A percentile compares a stretch with the other conserved stretches of the same genome.
Evolutionary conservation across 2,797 vertebrate genomes (phyloP).

Genomic region (Arremon brunneinucha): DNA sequence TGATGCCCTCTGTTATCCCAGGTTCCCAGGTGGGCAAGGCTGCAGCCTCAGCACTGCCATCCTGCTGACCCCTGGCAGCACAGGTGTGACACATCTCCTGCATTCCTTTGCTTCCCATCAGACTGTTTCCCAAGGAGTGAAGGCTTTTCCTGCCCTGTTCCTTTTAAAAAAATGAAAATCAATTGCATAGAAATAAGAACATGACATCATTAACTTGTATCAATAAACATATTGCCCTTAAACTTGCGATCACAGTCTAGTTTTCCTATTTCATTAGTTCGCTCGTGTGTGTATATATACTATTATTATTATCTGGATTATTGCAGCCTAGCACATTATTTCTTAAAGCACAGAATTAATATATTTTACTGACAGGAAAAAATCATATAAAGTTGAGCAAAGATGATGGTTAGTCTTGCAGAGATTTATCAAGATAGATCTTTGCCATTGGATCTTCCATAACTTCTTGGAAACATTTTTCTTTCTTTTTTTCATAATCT

Average conservation of each 20-base stretch:
- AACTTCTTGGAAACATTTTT: background rate
- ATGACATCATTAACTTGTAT: background rate
- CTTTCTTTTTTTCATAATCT: background rate
- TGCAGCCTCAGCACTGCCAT: background rate
- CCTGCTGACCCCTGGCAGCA: background rate
- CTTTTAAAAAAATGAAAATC: background rate
- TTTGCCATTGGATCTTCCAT: background rate
- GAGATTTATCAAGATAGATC: background rate
- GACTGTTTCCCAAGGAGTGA: background rate
- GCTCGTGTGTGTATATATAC: background rate
- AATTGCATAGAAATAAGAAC: background rate
- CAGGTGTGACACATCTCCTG: background rate
- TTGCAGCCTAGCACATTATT: background rate
- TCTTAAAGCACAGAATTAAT: background rate
- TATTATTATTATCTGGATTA: background rate
- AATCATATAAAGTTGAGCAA: background rate
- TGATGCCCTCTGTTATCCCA: rapidly evolving
- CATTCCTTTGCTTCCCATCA: rapidly evolving
- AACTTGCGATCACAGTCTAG: background rate
- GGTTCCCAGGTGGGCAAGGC: background rate
- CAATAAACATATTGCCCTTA: background rate
- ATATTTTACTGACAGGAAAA: background rate
- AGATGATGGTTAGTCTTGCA: background rate
- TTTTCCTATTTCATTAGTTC: background rate
- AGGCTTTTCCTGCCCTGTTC: background rate